These are phyloP conservation scores for Ploceus nigricollis DNA, from an alignment of 2,113 vertebrate genomes.

Conservation along the genomic window DNA sequence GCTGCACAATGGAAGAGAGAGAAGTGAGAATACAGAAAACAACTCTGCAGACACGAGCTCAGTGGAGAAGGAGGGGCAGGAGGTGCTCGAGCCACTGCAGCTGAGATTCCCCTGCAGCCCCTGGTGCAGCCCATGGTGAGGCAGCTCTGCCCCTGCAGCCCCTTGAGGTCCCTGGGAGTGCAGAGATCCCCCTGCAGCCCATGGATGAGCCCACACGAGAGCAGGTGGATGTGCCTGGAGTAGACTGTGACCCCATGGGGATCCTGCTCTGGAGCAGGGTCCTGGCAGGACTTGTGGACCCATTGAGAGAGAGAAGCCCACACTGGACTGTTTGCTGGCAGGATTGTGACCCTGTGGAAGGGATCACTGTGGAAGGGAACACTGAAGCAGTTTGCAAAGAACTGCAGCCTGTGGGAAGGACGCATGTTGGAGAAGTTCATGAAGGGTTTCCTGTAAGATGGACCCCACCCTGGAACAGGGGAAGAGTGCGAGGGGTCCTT, in stretches of 20 bases:
- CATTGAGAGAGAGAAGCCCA: background rate
- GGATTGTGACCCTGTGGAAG: background rate
- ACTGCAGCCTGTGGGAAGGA: background rate
- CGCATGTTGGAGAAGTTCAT: background rate
- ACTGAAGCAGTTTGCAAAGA: background rate
- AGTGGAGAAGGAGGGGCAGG: background rate
- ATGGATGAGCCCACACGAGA: fast-evolving
- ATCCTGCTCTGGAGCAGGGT: background rate
- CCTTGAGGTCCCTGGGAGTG: too few relatives aligned
- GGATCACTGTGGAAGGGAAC: background rate
- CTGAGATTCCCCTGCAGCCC: background rate
- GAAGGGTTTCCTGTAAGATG: background rate
- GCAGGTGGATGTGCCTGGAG: background rate
- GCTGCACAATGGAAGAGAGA: background rate
- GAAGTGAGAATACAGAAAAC: background rate
- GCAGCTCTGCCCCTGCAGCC: background rate
- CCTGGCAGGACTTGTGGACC: background rate
- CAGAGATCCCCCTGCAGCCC: background rate
- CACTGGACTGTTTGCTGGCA: background rate
- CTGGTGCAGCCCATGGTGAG: fast-evolving
- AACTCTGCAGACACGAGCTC: background rate
- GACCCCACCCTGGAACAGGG: background rate
- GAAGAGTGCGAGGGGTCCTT: background rate
- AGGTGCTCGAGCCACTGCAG: background rate
- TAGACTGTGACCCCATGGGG: background rate